These are phyloP conservation scores for Rhagophthalmus giganteus DNA, from an alignment of 2,888 invertebrate species.

Conservation along the genomic window DNA sequence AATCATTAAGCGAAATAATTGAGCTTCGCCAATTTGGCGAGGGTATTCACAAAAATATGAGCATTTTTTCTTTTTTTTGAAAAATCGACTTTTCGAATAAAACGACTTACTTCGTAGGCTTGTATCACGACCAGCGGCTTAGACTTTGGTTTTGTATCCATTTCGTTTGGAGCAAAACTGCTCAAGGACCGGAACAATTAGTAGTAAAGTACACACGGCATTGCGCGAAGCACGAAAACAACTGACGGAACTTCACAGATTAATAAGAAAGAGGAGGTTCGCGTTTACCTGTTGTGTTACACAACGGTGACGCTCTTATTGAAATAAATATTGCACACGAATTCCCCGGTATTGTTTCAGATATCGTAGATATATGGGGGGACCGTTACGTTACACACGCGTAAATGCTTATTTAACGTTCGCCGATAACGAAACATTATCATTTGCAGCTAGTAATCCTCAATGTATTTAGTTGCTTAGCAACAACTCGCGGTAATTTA, in stretches of 20 bases:
- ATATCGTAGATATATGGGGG: neutral
- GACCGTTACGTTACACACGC: constrained; percentile 7
- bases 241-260: constrained; percentile 32
- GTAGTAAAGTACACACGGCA: constrained; percentile 19
- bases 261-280: constrained; percentile 23
- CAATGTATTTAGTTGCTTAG: too few relatives aligned
- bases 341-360: constrained; percentile 7
- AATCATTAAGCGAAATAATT: too few relatives aligned
- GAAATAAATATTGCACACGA: constrained; percentile 4
- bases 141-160: constrained; percentile 34
- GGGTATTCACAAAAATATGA: too few relatives aligned
- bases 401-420: too few relatives aligned
- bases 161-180: constrained; percentile 13
- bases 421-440: too few relatives aligned
- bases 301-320: constrained; percentile 37
- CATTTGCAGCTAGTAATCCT: too few relatives aligned
- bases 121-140: constrained; percentile 63
- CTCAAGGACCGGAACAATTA: constrained; percentile 8
- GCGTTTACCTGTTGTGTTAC: constrained; percentile 33
- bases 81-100: constrained; percentile 6
- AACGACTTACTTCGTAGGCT: constrained; percentile 64
- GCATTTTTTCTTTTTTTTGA: constrained; percentile 11
- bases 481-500: too few relatives aligned
- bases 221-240: constrained; percentile 20
- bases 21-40: too few relatives aligned